Evolutionary conservation across 2,888 invertebrate species (phyloP), one percentile per base, ranked within the genome.

Genomic region (Tinea trinotella): DNA sequence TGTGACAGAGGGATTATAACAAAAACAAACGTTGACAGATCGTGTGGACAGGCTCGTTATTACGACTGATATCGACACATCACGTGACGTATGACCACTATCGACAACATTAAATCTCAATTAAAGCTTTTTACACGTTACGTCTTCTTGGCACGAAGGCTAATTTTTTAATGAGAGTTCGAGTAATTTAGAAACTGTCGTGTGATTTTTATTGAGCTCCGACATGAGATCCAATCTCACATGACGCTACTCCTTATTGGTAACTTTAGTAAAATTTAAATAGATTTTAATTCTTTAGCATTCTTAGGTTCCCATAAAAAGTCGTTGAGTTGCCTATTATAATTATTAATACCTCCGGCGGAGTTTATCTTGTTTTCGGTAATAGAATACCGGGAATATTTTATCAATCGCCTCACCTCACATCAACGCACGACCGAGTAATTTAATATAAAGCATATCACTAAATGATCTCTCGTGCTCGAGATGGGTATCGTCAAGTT

Each of bases 391-490:
- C 68, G 65, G 64, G 76, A 78, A 80, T 81, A 82, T 83, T 81
- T 82, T 81, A 84, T 81, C 57, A 57, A 57, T 56, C 54, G 57
- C 49, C 52, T 34, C 52, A 49, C 54, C 56, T 49, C 56, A 54
- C 56, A 56, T 57, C 84, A 81, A 78, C 75, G 75, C 84, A 84
- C 82, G 84, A 82, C 83, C 83, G 76, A 82, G 84, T 85, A 85
- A 85, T 85, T 84, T 85, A 85, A 85, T 84, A 84, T 84, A 84
- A 84, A 84, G 75, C 82, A 81, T 85, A 85, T 84, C 84, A 82
- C 81, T 78, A 79, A 83, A 82, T 81, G 82, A 84, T 85, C 84
- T 83, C 74, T 71, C 63, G 50, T 55, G 65, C 71, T 68, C 62
- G 68, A 74, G 84, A 85, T 85, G 71, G 73, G 67, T 85, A 84